Conservation (phyloP, 2,888 invertebrate species). For the Toxonevra muliebris region DNA sequence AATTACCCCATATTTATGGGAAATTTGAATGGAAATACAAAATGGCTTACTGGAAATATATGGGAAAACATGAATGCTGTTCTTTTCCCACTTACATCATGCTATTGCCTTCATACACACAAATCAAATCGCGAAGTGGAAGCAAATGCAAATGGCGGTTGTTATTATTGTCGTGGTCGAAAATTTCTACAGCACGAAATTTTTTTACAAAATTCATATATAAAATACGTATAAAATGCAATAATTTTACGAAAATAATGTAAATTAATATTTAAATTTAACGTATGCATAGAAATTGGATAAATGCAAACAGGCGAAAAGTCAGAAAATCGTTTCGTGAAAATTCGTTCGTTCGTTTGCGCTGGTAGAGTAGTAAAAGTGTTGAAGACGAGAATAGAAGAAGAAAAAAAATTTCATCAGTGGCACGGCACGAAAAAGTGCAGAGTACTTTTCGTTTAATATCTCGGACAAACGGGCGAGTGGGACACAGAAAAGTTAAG, state of each 20-base stretch:
- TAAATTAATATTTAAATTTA: conserved; percentile 44
- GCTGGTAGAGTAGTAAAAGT: conserved; percentile 15
- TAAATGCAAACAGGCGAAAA: conserved; percentile 38
- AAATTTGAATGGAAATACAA: background rate
- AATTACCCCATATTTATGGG: background rate
- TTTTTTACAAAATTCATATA: conserved; percentile 58
- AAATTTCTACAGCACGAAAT: conserved; percentile 58
- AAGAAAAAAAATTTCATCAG: conserved; percentile 48
- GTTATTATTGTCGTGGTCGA: conserved; percentile 94
- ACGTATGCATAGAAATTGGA: conserved; percentile 39
- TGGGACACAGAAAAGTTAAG: background rate
- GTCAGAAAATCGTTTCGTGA: conserved; percentile 42
- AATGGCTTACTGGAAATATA: conserved; percentile 28
- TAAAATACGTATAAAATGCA: conserved; percentile 50
- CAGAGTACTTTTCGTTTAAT: conserved; percentile 28
- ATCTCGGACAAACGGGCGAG: conserved; percentile 12
- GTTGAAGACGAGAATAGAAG: conserved; percentile 16
- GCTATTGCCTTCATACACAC: conserved; percentile 20
- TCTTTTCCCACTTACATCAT: conserved; percentile 5
- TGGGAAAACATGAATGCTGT: background rate
- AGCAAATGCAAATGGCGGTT: conserved; percentile 95
- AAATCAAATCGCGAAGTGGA: conserved; percentile 40
- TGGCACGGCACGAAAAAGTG: conserved; percentile 47
- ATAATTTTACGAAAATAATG: conserved; percentile 49
- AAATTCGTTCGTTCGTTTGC: conserved; percentile 30